Evolutionary conservation across 2,113 vertebrate genomes (phyloP), one percentile per base, ranked within the genome.

Genomic region (Sphaerodactylus townsendi): DNA sequence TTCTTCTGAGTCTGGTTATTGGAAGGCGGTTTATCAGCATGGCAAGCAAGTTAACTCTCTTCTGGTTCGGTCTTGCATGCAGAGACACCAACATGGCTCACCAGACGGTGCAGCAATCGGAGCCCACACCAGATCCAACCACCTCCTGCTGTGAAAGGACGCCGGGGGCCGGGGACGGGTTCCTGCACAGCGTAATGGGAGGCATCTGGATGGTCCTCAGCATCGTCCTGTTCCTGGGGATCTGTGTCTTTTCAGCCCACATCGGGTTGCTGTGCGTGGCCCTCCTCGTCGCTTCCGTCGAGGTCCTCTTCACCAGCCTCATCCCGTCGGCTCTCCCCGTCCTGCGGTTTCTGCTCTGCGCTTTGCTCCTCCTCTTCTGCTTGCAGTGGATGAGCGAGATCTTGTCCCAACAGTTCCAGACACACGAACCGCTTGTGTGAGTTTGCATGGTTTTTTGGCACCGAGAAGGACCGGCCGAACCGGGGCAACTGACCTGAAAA

Each of bases 301-400:
- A 82, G 73, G 85, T 86, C 39, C 46, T 86, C 33, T 86, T 86
- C 79, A 48, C 23, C 62, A 77, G 65, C 41, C 50, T 86, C 73
- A 3, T 86, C 37, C 85, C 85, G 0, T 71, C 85, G 0, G 28
- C 41, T 0, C 79, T 86, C 0, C 79, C 77, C 65, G 15, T 86
- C 25, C 13, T 77, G 25, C 79, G 77, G 65, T 86, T 86, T 33
- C 41, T 82, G 79, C 85, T 86, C 25, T 82, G 73, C 0, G 53
- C 79, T 9, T 15, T 86, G 50, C 79, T 86, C 5, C 79, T 86
- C 53, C 79, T 86, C 66, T 82, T 86, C 53, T 86, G 85, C 66
- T 53, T 86, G 73, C 85, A 86, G 73, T 86, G 85, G 85, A 71
- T 86, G 85, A 82, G 85, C 2, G 85, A 86, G 73, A 48, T 86